Base-by-base conservation (phyloP, 2,113 vertebrate genomes). In the Ceratotherium simum region DNA sequence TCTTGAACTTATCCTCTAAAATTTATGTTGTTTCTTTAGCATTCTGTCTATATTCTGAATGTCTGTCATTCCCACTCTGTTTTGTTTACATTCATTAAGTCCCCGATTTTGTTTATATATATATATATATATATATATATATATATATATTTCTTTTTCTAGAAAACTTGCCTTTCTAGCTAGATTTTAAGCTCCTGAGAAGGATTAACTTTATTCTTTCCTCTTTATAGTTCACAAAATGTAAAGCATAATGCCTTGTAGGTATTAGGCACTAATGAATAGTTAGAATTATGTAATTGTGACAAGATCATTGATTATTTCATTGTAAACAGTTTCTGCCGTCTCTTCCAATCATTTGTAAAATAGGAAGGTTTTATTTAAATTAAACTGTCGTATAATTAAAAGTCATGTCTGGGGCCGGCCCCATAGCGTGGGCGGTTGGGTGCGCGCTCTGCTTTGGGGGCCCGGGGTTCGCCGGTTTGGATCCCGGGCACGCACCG, bases 151-250 rank as follows among this genome's bases (percentile, higher is more conserved):
- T 79, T 70, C 20, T 60, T 54, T 27, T 60, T 54, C 29, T 72
- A 56, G 9, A 72, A 73, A 33, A 51, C 31, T 86, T 90, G 20
- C 64, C 48, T 82, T 10, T 65, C 20, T 12, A 80, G 29, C 25
- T 84, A 60, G 54, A 70, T 70, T 78, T 87, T 76, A 95, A 96
- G 39, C 17, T 88, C 42, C 42, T 79, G 39, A 79, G 39, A 80
- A 67, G 3, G 33, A 65, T 85, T 85, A 72, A 64, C 23, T 48
- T 88, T 29, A 12, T 90, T 84, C 18, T 81, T 96, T 42, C 18
- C 58, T 31, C 18, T 39, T 46, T 78, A 60, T 42, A 70, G 39
- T 64, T 89, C 46, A 54, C 54, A 76, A 84, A 84, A 79, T 89
- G 42, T 73, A 67, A 56, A 95, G 33, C 29, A 70, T 76, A 81